Base-by-base conservation (phyloP, 2,797 vertebrate genomes). In the Enteromius viviparus region DNA sequence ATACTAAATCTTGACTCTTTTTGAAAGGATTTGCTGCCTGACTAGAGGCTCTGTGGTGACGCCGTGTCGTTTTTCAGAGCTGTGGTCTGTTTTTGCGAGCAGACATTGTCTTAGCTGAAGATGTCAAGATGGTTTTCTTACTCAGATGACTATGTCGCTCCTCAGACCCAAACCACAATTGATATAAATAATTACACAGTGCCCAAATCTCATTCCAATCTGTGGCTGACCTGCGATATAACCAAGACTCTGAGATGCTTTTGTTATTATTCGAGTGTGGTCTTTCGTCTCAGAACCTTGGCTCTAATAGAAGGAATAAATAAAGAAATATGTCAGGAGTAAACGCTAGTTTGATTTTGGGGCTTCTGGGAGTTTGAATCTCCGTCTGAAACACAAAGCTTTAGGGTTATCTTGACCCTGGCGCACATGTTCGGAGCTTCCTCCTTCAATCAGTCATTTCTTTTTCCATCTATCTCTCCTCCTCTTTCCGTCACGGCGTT, bases 111-210 rank as follows among this genome's bases (percentile, higher is more conserved):
- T 55, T 78, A 14, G n/a, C 42, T 60, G 23, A 58, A 60, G 42
- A 42, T 37, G 47, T 66, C 26, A 71, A 86, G 21, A 84, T 68
- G 69, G 68, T 47, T 74, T 9, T 15, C 34, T 66, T 60, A 71
- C 60, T 60, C 65, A 77, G 21, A 80, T 84, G 66, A 45, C 66
- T 87, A 85, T 84, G 64, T 12, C 21, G 1, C 55, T 51, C 83
- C 87, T 91, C 71, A 76, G 79, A 83, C 64, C 64, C 76, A 85
- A 90, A 90, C 88, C 88, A 42, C 87, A 85, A 86, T 85, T 81
- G 60, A 88, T 89, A 76, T 70, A 78, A 87, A 81, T 87, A 82
- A 84, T 84, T 66, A 60, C 40, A 78, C 14, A 34, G 55, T 3
- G 34, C 80, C 51, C 79, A 58, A 80, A 64, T 74, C 68, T 58